Base-by-base conservation (phyloP, 2,113 vertebrate genomes). In the Pseudonaja textilis region DNA sequence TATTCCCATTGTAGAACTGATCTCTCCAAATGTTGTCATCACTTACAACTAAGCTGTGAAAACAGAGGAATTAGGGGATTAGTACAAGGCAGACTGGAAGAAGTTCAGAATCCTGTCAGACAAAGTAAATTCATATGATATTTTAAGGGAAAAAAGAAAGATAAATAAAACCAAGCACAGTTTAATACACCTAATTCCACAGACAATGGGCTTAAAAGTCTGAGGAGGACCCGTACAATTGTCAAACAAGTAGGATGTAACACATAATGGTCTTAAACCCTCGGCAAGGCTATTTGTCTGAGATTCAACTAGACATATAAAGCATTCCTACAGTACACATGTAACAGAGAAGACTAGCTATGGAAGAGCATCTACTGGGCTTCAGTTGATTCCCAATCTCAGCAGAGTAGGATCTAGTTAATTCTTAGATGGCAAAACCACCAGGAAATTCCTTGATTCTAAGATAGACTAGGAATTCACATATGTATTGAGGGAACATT, bases 41-140 rank as follows among this genome's bases (percentile, higher is more conserved):
- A 91, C 98, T 98, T 16, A 97, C 97, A 95, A 98, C 97, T 10
- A 99, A 96, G 95, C 98, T 98, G 91, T 88, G 96, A 95, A 55
- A 93, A 88, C 96, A 64, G 85, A 95, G 59, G 94, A 96, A 91
- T 10, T 0, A 94, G 86, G 18, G 20, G 29, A n/a, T 92, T 91
- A 90, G 93, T 7, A 52, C 11, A 23, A 81, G 85, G 42, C 26
- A 92, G 54, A 45, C 52, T 61, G 56, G 94, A 90, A 0, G 85
- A 92, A 34, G 6, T 74, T 92, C 50, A 57, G 64, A 7, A 91
- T 92, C 93, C 88, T 29, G 45, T 4, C 55, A 5, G 42, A 1
- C 86, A 92, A 45, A 93, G 29, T 14, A 85, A 56, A 61, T 86
- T 34, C 64, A 87, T 0, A 45, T 25, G 87, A 90, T 39, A 87